Conservation (phyloP, 1,140 invertebrate genomes). For the Triops longicaudatus region DNA sequence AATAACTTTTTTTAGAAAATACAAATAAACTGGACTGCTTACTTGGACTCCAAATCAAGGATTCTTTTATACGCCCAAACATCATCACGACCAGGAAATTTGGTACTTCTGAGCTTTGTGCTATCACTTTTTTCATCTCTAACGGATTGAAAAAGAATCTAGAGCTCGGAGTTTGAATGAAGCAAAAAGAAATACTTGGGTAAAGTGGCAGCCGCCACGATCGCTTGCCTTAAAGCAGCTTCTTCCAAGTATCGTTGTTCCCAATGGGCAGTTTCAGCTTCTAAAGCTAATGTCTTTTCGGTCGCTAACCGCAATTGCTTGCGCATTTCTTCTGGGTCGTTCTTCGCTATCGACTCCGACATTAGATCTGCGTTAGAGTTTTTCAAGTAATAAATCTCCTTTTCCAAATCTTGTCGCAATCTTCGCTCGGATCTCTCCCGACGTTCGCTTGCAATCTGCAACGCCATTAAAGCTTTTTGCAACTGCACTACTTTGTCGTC, state of each 20-base stretch:
- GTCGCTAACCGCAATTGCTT: slow-evolving; percentile 60
- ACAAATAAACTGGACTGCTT: too few relatives aligned
- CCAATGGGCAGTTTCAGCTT: slow-evolving; percentile 76
- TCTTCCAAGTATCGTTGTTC: slow-evolving; percentile 81
- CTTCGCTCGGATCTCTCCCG: slow-evolving; percentile 75
- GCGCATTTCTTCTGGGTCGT: slow-evolving; percentile 47
- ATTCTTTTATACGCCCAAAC: slow-evolving; percentile 73
- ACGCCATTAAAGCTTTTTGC: slow-evolving; percentile 69
- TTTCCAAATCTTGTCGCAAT: slow-evolving; percentile 65
- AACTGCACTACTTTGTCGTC: slow-evolving; percentile 59
- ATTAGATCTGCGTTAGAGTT: slow-evolving; percentile 43
- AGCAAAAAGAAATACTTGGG: slow-evolving; percentile 54
- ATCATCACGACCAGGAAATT: slow-evolving; percentile 53
- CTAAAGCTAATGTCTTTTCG: slow-evolving; percentile 68
- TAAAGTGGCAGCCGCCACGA: slow-evolving; percentile 72
- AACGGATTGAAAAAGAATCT: background rate
- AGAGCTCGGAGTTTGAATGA: slow-evolving; percentile 30
- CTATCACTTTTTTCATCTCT: slow-evolving; percentile 6
- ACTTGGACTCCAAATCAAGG: slow-evolving; percentile 71
- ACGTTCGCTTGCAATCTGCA: slow-evolving; percentile 72
- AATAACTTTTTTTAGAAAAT: background rate
- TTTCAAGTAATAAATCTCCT: slow-evolving; percentile 56
- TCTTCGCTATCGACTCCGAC: slow-evolving; percentile 33
- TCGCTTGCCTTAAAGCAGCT: slow-evolving; percentile 68
- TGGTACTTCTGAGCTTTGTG: slow-evolving; percentile 2